Percentiles rank a stretch among this genome's conserved stretches.
These are phyloP conservation scores for Melanotaenia parkinsoni DNA, from an alignment of 2,797 vertebrate genomes.

Conservation along the genomic window DNA sequence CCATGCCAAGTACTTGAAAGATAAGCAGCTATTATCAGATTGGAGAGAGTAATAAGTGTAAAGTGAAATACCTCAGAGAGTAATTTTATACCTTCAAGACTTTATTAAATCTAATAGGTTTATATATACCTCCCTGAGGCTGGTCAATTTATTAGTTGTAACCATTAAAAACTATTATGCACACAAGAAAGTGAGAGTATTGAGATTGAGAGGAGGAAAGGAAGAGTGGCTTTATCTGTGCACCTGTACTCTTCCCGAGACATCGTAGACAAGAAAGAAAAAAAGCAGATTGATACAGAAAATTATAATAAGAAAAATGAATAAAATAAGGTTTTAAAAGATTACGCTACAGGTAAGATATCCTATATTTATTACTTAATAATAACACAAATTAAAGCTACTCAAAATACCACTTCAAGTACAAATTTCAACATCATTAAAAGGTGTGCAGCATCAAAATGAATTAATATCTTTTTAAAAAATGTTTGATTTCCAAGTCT, in stretches of 20 bases:
- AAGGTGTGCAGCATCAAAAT: background rate
- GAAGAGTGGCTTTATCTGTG: background rate
- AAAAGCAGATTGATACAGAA: conserved; percentile 1
- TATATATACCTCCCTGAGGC: conserved; percentile 77
- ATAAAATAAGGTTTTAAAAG: background rate
- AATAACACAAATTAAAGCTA: background rate
- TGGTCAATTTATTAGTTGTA: conserved; percentile 77
- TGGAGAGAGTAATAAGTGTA: conserved; percentile 80
- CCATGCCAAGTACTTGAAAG: conserved; percentile 70
- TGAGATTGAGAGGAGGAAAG: conserved; percentile 37
- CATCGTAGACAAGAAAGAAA: conserved; percentile 4
- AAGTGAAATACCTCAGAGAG: conserved; percentile 76
- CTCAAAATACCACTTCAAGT: background rate
- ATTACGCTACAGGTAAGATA: background rate
- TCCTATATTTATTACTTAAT: background rate
- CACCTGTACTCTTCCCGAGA: background rate
- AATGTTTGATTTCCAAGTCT: background rate
- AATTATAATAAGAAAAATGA: background rate
- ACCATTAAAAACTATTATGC: conserved; percentile 67
- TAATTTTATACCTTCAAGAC: conserved; percentile 73
- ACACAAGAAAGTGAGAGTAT: conserved; percentile 71
- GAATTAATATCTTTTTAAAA: background rate
- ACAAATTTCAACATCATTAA: background rate
- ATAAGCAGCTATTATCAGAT: conserved; percentile 77
- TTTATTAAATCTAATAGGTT: conserved; percentile 80